A percentile compares a stretch with the other conserved stretches of the same genome.
Evolutionary conservation across 1,140 invertebrate genomes (phyloP).

Genomic region (Centruroides vittatus): DNA sequence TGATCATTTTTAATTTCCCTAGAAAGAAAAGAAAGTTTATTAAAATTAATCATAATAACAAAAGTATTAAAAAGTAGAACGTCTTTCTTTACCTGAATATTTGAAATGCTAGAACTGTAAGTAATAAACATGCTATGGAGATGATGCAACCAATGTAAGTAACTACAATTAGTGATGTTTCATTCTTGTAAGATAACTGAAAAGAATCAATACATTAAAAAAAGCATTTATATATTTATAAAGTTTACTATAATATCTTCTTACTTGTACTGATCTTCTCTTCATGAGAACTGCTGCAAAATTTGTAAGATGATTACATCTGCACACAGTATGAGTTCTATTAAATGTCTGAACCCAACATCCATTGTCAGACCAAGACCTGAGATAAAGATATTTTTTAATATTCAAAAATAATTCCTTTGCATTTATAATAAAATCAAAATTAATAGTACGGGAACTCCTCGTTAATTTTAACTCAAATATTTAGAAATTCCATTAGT

Average conservation of each 20-base stretch:
- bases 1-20: slow-evolving; percentile 19
- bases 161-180: background rate
- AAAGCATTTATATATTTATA: too few species aligned
- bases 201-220: background rate
- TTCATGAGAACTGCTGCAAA: slow-evolving; percentile 88
- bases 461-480: too few species aligned
- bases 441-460: too few species aligned
- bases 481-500: too few species aligned
- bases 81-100: background rate
- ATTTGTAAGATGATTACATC: slow-evolving; percentile 88
- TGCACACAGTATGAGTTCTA: slow-evolving; percentile 71
- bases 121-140: background rate
- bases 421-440: too few species aligned
- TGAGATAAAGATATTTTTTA: slow-evolving; percentile 28
- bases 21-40: too few species aligned
- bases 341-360: slow-evolving; percentile 69
- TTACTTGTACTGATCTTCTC: slow-evolving; percentile 18
- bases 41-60: too few species aligned
- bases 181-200: background rate
- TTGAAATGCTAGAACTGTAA: background rate
- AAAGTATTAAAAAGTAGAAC: too few species aligned
- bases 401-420: too few species aligned
- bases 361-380: slow-evolving; percentile 83
- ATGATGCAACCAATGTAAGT: background rate
- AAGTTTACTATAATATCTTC: background rate